A percentile compares a stretch with the other conserved stretches of the same genome.
phyloP scores from a whole-genome alignment of 2,113 vertebrate genomes.

The Catagonus wagneri region DNA sequence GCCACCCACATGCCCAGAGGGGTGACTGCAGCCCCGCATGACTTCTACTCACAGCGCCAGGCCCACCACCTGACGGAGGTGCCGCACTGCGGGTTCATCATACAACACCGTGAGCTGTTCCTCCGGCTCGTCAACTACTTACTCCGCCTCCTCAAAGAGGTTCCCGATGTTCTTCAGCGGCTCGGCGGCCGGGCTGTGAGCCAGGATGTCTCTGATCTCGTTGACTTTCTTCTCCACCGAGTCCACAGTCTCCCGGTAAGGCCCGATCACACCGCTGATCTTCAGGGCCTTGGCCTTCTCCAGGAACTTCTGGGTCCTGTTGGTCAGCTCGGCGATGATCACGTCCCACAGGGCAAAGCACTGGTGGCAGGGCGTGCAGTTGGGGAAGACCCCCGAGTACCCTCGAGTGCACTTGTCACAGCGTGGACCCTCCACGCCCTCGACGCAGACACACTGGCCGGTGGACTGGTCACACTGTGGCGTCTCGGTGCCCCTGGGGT shows the following conservation, averaged over 20 bases:
- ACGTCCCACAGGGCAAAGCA: slow-evolving; percentile 96
- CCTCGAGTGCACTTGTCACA: slow-evolving; percentile 95
- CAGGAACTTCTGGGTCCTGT: slow-evolving; percentile 93
- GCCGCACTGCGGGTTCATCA: background rate
- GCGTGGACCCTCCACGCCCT: slow-evolving; percentile 91
- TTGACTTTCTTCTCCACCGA: slow-evolving; percentile 91
- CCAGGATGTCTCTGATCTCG: slow-evolving; percentile 90
- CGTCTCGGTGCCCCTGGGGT: slow-evolving; percentile 91
- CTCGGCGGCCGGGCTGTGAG: slow-evolving; percentile 93
- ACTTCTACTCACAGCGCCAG: background rate
- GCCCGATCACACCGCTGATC: slow-evolving; percentile 92
- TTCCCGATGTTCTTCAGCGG: slow-evolving; percentile 93
- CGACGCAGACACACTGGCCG: slow-evolving; percentile 93
- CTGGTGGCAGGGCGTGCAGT: slow-evolving; percentile 95
- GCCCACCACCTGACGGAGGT: background rate
- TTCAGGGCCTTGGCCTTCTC: slow-evolving; percentile 94
- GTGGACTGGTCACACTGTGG: slow-evolving; percentile 92
- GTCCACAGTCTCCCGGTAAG: slow-evolving; percentile 91
- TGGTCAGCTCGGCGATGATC: slow-evolving; percentile 92
- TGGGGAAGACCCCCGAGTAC: slow-evolving; percentile 93
- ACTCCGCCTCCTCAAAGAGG: slow-evolving; percentile 96
- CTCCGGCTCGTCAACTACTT: slow-evolving; percentile 74
- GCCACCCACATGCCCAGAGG: background rate
- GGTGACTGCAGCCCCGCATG: background rate
- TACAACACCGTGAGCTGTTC: background rate